phyloP scores from a whole-genome alignment of 64 coral and sea anemone genomes.

The Pocillopora verrucosa region DNA sequence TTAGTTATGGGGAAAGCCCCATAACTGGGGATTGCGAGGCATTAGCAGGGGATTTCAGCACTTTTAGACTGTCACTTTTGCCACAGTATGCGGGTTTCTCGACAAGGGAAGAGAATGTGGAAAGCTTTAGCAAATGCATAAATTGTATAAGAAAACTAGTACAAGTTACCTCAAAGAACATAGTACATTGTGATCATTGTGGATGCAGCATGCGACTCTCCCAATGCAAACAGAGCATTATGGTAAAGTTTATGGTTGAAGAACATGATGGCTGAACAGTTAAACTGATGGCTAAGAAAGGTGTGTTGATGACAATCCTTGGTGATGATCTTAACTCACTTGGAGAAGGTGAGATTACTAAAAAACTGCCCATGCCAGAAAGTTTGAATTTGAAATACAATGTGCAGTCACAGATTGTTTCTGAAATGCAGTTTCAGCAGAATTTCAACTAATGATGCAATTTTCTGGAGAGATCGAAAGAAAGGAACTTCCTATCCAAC shows the following conservation, averaged over 20 bases:
- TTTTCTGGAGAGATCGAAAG: no score
- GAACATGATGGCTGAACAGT: neutral
- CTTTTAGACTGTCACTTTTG: no score
- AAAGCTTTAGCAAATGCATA: slow-evolving; percentile 17
- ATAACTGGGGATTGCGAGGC: no score
- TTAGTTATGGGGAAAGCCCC: no score
- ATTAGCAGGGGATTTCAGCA: no score
- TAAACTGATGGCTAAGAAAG: neutral
- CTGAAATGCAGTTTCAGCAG: neutral
- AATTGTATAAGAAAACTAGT: slow-evolving; percentile 32
- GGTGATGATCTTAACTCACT: slow-evolving; percentile 4
- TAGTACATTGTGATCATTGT: slow-evolving; percentile 31
- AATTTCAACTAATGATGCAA: neutral
- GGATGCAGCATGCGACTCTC: slow-evolving; percentile 28
- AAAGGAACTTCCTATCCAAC: no score
- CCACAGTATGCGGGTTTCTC: no score
- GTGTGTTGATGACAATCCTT: neutral
- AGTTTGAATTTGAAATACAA: neutral
- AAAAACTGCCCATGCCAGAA: neutral
- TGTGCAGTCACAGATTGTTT: no score
- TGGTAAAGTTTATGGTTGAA: neutral
- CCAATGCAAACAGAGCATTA: neutral
- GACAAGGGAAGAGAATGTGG: slow-evolving; percentile 4
- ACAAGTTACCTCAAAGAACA: slow-evolving; percentile 34
- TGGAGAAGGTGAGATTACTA: slow-evolving; percentile 13